Evolutionary conservation across 2,113 vertebrate species (phyloP).

Genomic region (Clinocottus analis): DNA sequence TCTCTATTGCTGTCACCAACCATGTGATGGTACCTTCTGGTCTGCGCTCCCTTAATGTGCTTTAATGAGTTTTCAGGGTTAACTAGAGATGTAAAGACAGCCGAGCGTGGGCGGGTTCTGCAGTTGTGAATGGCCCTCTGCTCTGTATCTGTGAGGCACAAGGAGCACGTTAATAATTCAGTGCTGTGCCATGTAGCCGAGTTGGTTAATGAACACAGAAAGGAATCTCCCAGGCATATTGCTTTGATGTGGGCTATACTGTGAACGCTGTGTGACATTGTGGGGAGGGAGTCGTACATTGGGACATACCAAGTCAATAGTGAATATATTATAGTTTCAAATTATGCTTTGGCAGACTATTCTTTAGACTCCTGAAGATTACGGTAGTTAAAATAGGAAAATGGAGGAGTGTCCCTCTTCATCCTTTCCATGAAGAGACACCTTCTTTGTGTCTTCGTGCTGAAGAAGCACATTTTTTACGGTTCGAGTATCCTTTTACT

Average conservation of each 20-base stretch:
- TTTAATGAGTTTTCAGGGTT: constrained; percentile 35
- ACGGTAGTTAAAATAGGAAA: background rate
- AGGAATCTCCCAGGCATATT: constrained; percentile 62
- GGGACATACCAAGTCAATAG: constrained; percentile 23
- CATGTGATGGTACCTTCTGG: background rate
- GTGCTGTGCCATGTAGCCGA: constrained; percentile 63
- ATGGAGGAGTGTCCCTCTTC: background rate
- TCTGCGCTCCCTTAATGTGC: constrained; percentile 4
- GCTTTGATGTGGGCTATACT: constrained; percentile 64
- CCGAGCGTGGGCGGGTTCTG: constrained; percentile 33
- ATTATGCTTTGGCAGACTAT: background rate
- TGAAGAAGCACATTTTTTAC: constrained; percentile 15
- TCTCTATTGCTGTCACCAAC: background rate
- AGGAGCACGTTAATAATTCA: constrained; percentile 77
- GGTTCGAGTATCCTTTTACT: background rate
- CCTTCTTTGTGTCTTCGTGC: constrained; percentile 3
- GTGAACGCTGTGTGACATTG: constrained; percentile 41
- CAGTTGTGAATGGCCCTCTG: constrained; percentile 51
- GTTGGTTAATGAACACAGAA: constrained; percentile 68
- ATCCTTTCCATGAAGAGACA: background rate
- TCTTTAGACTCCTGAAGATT: background rate
- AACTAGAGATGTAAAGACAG: constrained; percentile 33
- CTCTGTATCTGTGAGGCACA: constrained; percentile 62
- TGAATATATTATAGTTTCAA: constrained; percentile 1
- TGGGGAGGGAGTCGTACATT: constrained; percentile 17